Conservation (phyloP, 2,797 vertebrate species). For the Sebastes glaucus region DNA sequence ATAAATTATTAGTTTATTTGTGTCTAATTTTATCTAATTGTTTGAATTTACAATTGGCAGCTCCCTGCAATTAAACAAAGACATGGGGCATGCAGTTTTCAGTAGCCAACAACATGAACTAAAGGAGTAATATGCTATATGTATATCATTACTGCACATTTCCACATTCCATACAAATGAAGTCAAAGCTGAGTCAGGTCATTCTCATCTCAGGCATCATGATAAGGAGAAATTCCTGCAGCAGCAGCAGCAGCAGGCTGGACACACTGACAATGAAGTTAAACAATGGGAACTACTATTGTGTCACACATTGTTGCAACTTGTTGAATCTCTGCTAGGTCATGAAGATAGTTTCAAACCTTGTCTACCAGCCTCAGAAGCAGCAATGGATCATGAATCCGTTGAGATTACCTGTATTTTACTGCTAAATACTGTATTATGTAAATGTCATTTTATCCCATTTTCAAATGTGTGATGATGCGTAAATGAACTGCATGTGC, state of each 20-base stretch:
- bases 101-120: not conserved
- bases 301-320: not conserved
- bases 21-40: not conserved
- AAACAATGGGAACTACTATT: not conserved
- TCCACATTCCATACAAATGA: not conserved
- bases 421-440: not conserved
- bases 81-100: not conserved
- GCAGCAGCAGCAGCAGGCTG: not conserved
- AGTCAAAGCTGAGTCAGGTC: not conserved
- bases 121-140: not conserved
- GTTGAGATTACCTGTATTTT: not conserved
- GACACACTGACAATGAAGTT: not conserved
- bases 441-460: not conserved
- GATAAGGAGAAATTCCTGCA: not conserved
- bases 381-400: not conserved
- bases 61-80: not conserved
- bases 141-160: not conserved
- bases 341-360: not conserved
- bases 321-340: not conserved
- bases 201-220: not conserved
- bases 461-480: not conserved
- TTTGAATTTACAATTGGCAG: not conserved
- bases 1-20: not conserved
- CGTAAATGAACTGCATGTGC: slow-evolving; percentile 20
- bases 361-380: not conserved